phyloP scores from a whole-genome alignment of 2,113 vertebrate genomes.

The Rhea pennata region DNA sequence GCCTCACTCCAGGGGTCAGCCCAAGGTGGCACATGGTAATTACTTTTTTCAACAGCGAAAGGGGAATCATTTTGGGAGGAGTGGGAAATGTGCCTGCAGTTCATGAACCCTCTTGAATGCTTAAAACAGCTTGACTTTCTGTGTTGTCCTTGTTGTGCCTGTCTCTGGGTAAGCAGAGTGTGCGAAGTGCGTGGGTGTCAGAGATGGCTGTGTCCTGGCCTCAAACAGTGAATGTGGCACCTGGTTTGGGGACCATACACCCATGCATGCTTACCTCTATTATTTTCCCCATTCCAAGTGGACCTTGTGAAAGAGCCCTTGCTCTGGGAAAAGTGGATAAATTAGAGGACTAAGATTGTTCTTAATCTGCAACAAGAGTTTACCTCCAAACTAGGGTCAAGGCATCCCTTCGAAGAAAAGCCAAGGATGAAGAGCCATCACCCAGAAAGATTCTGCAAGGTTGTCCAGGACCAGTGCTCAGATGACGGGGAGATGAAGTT shows the following conservation, averaged over 20 bases:
- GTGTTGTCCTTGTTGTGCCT: background rate
- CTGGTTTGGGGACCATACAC: background rate
- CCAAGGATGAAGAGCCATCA: background rate
- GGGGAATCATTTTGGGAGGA: background rate
- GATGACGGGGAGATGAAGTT: background rate
- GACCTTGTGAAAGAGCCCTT: background rate
- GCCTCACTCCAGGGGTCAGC: background rate
- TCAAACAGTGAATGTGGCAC: background rate
- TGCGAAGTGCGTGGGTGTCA: background rate
- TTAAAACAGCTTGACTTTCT: background rate
- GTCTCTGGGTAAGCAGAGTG: background rate
- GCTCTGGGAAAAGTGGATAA: background rate
- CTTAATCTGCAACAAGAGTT: background rate
- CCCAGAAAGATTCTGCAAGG: background rate
- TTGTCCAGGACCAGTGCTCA: background rate
- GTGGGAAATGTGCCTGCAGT: background rate
- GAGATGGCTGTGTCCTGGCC: background rate
- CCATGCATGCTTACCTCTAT: background rate
- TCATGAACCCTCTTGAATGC: background rate
- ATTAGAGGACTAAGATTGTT: background rate
- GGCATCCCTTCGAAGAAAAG: background rate
- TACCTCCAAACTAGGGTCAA: background rate
- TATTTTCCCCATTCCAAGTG: background rate
- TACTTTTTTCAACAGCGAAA: background rate
- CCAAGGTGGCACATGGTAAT: background rate